Evolutionary conservation across 1,140 invertebrate species (phyloP).

Genomic region (Drosophila repletoides): DNA sequence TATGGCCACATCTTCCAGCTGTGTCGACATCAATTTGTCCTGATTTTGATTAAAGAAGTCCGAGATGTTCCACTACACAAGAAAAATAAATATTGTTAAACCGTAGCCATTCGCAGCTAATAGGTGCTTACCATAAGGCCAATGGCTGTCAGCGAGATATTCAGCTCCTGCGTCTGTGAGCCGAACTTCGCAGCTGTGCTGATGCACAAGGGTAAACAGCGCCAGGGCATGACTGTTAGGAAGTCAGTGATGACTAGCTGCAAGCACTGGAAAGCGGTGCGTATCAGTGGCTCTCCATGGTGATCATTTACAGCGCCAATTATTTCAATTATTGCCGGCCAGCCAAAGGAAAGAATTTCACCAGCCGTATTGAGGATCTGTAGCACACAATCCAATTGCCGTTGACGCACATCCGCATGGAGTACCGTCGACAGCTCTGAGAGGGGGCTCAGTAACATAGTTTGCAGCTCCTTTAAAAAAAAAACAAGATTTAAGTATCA

Average conservation of each 20-base stretch:
- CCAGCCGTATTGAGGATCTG: constrained; percentile 96
- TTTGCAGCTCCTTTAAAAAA: constrained; percentile 88
- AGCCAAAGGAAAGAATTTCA: constrained; percentile 94
- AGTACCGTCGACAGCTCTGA: constrained; percentile 94
- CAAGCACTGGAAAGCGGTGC: constrained; percentile 97
- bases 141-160: constrained; percentile 98
- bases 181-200: constrained; percentile 98
- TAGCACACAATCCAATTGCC: constrained; percentile 97
- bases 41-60: constrained; percentile 98
- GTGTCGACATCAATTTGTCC: constrained; percentile 90
- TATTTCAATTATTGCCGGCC: constrained; percentile 96
- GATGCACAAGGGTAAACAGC: constrained; percentile 94
- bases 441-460: constrained; percentile 92
- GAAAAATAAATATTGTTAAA: background rate
- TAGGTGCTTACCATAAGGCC: constrained; percentile 94
- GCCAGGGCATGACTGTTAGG: constrained; percentile 92
- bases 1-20: constrained; percentile 87
- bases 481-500: background rate
- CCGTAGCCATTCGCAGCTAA: too few species aligned
- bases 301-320: constrained; percentile 96
- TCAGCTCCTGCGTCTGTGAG: constrained; percentile 97
- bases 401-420: constrained; percentile 96
- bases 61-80: constrained; percentile 96
- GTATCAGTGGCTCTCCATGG: constrained; percentile 95
- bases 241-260: constrained; percentile 99